phyloP scores from a whole-genome alignment of 1,140 invertebrate species.

The Trissolcus basalis region DNA sequence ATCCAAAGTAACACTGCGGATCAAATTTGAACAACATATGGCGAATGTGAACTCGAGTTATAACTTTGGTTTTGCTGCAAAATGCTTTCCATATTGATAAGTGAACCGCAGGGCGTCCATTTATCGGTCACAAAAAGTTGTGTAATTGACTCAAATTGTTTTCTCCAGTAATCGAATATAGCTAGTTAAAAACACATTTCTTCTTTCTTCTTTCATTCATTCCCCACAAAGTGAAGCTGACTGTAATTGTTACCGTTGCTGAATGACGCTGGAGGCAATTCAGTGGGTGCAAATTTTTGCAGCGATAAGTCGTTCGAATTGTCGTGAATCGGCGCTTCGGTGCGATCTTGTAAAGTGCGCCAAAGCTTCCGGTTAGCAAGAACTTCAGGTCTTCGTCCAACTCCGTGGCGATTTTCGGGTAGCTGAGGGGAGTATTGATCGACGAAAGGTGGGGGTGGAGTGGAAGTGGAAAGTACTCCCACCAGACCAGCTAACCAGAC shows the following conservation, averaged over 20 bases:
- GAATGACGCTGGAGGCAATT: neutral
- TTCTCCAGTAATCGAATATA: neutral
- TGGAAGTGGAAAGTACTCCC: conserved; percentile 61
- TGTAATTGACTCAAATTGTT: no score
- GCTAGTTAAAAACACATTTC: no score
- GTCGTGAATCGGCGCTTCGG: conserved; percentile 11
- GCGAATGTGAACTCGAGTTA: conserved; percentile 7
- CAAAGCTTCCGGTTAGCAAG: conserved; percentile 40
- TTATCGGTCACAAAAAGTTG: neutral
- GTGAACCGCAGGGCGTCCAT: neutral
- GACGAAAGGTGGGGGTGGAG: conserved; percentile 58
- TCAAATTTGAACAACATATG: conserved; percentile 15
- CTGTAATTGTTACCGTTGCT: no score
- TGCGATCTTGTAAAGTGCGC: conserved; percentile 26
- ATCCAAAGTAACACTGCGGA: conserved; percentile 12
- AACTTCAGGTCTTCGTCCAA: conserved; percentile 53
- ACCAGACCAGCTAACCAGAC: conserved; percentile 65
- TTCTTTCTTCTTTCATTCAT: no score
- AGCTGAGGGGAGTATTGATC: conserved; percentile 72
- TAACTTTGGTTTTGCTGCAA: conserved; percentile 6
- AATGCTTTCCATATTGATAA: neutral
- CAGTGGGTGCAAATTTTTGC: neutral
- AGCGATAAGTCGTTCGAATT: conserved; percentile 12
- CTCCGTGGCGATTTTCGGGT: conserved; percentile 61
- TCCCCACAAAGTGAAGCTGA: no score